Evolutionary conservation across 1,140 invertebrate genomes (phyloP).

Genomic region (Sycophaga agraensis): DNA sequence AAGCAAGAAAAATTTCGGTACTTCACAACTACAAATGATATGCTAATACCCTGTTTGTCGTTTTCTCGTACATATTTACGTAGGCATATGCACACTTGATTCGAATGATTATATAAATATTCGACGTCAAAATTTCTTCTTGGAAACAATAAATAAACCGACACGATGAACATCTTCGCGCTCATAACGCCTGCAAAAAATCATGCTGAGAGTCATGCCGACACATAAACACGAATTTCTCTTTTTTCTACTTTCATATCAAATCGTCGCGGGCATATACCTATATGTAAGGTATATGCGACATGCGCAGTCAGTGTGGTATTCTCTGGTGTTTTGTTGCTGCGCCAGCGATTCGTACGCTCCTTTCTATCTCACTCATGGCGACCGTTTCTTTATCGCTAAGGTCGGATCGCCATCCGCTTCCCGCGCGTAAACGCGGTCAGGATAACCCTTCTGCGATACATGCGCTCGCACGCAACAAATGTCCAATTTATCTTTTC

Average conservation of each 20-base stretch:
- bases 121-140: not conserved
- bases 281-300: not conserved
- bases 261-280: not conserved
- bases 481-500: slow-evolving; percentile 1
- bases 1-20: no score
- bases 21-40: no score
- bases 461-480: not conserved
- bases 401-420: slow-evolving; percentile 31
- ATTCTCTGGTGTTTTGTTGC: no score
- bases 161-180: no score
- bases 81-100: no score
- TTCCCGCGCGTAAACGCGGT: slow-evolving; percentile 19
- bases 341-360: no score
- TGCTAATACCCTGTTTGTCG: no score
- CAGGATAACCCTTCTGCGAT: slow-evolving; percentile 20
- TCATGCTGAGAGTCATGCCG: no score
- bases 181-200: no score
- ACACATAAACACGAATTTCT: no score
- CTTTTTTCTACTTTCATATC: not conserved
- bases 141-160: not conserved
- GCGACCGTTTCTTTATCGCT: slow-evolving; percentile 33
- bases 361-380: no score
- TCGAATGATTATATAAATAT: not conserved
- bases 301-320: slow-evolving; percentile 1
- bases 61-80: no score